Evolutionary conservation across 1,140 invertebrate genomes (phyloP).

Genomic region (Semibalanus balanoides): DNA sequence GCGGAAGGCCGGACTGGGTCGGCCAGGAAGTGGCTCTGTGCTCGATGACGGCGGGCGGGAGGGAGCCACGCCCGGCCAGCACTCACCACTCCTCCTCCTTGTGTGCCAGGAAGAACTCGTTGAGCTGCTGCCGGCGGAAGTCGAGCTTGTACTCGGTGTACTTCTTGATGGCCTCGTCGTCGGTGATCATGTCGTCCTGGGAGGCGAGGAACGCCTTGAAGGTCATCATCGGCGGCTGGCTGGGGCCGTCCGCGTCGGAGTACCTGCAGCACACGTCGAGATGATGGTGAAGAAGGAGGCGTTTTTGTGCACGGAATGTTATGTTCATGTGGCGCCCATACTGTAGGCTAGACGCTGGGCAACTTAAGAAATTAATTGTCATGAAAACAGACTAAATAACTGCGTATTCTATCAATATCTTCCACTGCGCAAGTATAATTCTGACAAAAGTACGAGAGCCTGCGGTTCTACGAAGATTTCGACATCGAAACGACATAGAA

Average conservation of each 20-base stretch:
- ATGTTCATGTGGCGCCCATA: too few species aligned
- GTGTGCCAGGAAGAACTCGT: conserved; percentile 97
- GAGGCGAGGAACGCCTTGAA: conserved; percentile 93
- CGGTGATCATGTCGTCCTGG: conserved; percentile 93
- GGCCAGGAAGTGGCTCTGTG: conserved; percentile 4
- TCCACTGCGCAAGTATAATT: too few species aligned
- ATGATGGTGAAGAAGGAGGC: neutral
- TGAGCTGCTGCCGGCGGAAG: conserved; percentile 87
- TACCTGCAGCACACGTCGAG: neutral
- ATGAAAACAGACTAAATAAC: too few species aligned
- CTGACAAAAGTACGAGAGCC: too few species aligned
- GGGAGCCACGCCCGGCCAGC: neutral
- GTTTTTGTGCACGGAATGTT: too few species aligned
- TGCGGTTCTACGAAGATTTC: too few species aligned
- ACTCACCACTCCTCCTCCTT: conserved; percentile 99
- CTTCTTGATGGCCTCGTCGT: conserved; percentile 90
- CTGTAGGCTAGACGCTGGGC: too few species aligned
- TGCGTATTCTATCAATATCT: too few species aligned
- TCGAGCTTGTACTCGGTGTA: conserved; percentile 98
- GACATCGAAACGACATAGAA: too few species aligned
- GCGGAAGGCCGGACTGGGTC: neutral
- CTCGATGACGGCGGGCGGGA: neutral
- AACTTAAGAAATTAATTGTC: too few species aligned
- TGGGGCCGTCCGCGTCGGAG: conserved; percentile 26
- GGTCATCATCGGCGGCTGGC: conserved; percentile 85